Percentiles rank a stretch among this genome's conserved stretches.
Evolutionary conservation across 2,113 vertebrate genomes (phyloP).

Genomic region (Chunga burmeisteri): DNA sequence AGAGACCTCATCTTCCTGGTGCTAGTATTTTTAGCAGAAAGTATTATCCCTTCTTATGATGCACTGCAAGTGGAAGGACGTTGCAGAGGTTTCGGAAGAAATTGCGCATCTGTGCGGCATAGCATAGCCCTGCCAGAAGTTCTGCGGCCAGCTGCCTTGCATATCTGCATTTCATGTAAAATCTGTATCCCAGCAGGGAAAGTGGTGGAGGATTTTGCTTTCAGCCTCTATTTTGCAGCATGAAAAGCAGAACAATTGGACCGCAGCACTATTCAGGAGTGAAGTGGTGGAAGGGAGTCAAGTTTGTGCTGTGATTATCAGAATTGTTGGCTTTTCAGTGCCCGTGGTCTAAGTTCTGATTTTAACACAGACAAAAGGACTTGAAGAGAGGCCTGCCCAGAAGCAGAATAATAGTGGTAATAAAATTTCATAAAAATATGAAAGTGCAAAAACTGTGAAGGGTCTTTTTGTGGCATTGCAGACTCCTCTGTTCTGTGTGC

Average conservation of each 20-base stretch:
- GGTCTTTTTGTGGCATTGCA: background rate
- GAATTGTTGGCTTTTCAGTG: background rate
- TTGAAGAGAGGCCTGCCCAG: background rate
- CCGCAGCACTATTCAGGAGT: background rate
- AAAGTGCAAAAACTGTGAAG: background rate
- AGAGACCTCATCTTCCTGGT: background rate
- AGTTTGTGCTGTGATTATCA: background rate
- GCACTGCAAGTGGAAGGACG: background rate
- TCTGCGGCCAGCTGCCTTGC: fast-evolving
- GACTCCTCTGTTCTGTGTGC: background rate
- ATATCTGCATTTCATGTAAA: background rate
- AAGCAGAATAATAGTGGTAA: background rate
- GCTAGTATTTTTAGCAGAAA: background rate
- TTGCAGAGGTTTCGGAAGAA: background rate
- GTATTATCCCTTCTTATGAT: background rate
- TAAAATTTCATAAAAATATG: background rate
- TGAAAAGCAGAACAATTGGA: background rate
- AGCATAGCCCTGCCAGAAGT: background rate
- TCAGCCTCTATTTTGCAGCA: background rate
- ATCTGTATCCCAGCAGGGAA: background rate
- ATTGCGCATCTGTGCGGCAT: background rate
- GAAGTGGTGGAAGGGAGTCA: background rate
- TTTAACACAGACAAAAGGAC: background rate
- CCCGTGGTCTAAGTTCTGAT: background rate
- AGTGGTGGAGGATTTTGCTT: background rate